Evolutionary conservation across 2,113 vertebrate species (phyloP).

Genomic region (Calidris pygmaea): DNA sequence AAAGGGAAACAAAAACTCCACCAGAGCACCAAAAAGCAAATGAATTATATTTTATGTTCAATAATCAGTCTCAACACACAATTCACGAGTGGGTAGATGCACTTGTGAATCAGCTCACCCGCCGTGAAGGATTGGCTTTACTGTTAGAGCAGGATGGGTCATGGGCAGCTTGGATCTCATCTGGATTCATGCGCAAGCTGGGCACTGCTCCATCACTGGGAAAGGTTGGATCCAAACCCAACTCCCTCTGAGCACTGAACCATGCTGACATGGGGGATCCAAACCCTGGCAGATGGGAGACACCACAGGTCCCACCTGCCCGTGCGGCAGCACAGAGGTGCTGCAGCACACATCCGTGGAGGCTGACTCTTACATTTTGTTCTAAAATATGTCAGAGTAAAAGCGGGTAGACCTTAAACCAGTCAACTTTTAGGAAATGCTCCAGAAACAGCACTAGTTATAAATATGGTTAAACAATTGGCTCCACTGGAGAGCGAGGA

Average conservation of each 20-base stretch:
- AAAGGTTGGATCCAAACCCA: background rate
- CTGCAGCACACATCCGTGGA: background rate
- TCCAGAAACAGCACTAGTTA: background rate
- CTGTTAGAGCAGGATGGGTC: background rate
- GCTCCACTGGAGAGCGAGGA: background rate
- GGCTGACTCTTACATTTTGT: background rate
- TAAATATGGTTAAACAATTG: background rate
- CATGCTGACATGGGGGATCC: background rate
- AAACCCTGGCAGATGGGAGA: background rate
- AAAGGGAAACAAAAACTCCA: background rate
- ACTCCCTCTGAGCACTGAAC: background rate
- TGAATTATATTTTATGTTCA: background rate
- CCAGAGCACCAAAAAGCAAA: background rate
- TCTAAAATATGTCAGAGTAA: background rate
- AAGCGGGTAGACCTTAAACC: background rate
- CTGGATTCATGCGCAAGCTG: background rate
- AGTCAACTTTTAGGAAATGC: background rate
- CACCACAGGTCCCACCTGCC: background rate
- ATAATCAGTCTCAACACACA: background rate
- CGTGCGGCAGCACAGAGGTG: rapidly evolving
- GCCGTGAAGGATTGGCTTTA: background rate
- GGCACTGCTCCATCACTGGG: background rate
- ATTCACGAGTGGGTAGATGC: background rate
- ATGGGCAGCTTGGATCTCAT: background rate
- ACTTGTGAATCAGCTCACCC: background rate